Base-by-base conservation (phyloP, 2,888 invertebrate species). In the Spodoptera exigua region DNA sequence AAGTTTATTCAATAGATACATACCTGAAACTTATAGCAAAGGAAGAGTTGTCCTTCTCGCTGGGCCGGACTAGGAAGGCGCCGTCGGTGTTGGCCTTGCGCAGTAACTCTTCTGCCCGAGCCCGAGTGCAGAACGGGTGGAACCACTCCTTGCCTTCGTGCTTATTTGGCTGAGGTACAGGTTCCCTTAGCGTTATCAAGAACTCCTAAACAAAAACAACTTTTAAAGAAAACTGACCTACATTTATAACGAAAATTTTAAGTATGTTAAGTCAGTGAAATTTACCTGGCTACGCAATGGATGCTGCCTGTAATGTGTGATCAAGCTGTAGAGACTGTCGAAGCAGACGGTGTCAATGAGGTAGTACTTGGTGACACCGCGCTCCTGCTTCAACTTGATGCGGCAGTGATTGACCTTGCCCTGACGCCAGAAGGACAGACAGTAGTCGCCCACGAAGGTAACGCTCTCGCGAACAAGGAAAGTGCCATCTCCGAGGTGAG, bases 131-230 rank as follows among this genome's bases (percentile, higher is more conserved):
- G 51, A 96, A 95, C 1, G 97, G 95, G 84, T 98, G 98, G 93
- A 97, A 99, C 99, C 99, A 99, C 76, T 97, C 97, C 90, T 98
- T 97, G 58, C 96, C 97, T 87, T 98, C 98, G 80, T 99, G 99
- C 84, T 98, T 98, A 84, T 97, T 98, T 16, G 98, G 98, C 86
- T 99, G 99, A 0, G 99, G 99, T 2, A 99, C 99, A 0, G 99
- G 98, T 84, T 98, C 98, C 78, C 96, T 96, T 0, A 99, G 94
- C 0, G 96, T 97, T 74, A 99, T 98, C 32, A 97, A 95, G 89
- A 99, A 99, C 88, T 98, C 98, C 94, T 97, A 80, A 10, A 69
- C 73, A 27, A 48, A 35, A 17, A 37, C 13, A 14, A 3, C 13
- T 12, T 39, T 37, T 9, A 12, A 2, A n/a, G 17, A 16, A 49